Conservation (phyloP, 2,797 vertebrate species). For the Pantherophis alleghaniensis region DNA sequence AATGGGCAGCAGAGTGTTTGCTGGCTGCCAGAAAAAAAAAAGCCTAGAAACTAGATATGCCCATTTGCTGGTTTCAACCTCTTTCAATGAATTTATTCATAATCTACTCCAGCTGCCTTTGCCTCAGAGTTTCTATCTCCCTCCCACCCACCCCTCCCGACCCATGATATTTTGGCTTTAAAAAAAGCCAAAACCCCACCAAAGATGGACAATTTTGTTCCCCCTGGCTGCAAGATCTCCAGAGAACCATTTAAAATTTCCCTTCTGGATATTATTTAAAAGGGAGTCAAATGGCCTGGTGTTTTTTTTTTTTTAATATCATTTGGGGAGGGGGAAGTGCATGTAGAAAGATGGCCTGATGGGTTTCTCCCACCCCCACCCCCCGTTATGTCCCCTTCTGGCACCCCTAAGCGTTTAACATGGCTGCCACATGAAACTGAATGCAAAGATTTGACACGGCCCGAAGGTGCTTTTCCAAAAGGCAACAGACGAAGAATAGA, state of each 20-base stretch:
- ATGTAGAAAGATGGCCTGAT: rapidly evolving
- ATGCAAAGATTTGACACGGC: not conserved
- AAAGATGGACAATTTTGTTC: not conserved
- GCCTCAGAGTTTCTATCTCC: not conserved
- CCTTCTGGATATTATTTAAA: not conserved
- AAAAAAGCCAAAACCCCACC: not conserved
- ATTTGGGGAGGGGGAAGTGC: not conserved
- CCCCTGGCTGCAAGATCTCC: not conserved
- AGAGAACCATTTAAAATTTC: not conserved
- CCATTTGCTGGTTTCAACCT: not conserved
- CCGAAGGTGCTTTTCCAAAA: not conserved
- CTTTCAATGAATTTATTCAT: not conserved
- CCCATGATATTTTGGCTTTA: not conserved
- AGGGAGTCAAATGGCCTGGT: not conserved
- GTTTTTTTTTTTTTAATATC: not conserved
- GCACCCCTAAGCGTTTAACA: not conserved
- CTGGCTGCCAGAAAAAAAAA: too few relatives aligned
- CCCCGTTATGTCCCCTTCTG: not conserved
- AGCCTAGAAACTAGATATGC: not conserved
- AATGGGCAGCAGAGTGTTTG: too few relatives aligned
- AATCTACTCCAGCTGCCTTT: not conserved
- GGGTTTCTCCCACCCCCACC: too few relatives aligned
- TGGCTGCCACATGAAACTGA: rapidly evolving
- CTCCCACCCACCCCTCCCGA: too few relatives aligned
- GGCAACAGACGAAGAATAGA: not conserved